These are phyloP conservation scores for Parasteatoda tepidariorum DNA, from an alignment of 1,140 invertebrate genomes.

Conservation along the genomic window DNA sequence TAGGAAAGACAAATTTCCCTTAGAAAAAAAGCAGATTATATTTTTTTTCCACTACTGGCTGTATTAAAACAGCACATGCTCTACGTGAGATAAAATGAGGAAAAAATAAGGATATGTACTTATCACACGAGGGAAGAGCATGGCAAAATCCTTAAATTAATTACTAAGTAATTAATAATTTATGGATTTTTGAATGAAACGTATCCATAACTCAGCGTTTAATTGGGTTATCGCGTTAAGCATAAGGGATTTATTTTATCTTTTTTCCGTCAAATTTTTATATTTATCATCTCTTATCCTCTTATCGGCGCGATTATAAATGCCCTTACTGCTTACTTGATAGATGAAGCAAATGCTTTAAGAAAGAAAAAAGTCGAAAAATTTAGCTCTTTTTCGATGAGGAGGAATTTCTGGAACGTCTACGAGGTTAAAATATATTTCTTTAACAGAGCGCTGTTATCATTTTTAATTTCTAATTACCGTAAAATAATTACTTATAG, in stretches of 20 bases:
- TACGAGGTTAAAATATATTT: conserved; percentile 28
- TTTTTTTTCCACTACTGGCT: too few relatives aligned
- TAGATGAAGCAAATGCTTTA: conserved; percentile 35
- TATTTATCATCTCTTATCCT: conserved; percentile 1
- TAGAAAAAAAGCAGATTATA: too few relatives aligned
- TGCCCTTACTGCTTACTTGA: conserved; percentile 45
- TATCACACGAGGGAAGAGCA: background rate
- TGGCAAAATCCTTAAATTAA: conserved; percentile 40
- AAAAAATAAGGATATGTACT: background rate
- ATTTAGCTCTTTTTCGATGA: background rate
- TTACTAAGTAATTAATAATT: conserved; percentile 60
- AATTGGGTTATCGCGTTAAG: conserved; percentile 60
- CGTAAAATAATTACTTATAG: conserved; percentile 60
- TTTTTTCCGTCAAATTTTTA: conserved; percentile 42
- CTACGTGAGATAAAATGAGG: too few relatives aligned
- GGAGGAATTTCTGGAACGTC: background rate
- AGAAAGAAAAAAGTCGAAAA: background rate
- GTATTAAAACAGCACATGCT: too few relatives aligned
- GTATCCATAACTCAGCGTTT: conserved; percentile 52
- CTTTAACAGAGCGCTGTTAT: conserved; percentile 52
- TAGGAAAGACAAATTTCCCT: too few relatives aligned
- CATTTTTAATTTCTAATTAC: conserved; percentile 59
- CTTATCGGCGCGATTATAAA: conserved; percentile 55
- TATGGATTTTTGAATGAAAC: conserved; percentile 59
- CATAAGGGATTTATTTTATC: conserved; percentile 54